Conservation (phyloP, 1,140 invertebrate genomes). For the Campoletis sonorensis region DNA sequence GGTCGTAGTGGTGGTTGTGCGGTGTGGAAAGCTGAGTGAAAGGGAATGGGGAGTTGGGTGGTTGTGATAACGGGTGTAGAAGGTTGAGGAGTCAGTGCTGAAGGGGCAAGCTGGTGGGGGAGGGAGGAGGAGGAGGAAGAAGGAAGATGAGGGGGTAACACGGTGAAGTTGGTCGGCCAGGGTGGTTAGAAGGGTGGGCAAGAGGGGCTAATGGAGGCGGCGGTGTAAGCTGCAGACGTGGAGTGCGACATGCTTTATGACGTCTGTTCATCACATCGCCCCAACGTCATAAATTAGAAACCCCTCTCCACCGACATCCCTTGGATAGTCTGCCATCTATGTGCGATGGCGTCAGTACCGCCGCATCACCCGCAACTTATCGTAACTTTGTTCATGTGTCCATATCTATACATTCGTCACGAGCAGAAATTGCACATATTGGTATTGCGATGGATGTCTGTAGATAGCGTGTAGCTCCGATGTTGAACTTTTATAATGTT, state of each 20-base stretch:
- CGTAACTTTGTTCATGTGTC: conserved; percentile 38
- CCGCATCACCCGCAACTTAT: conserved; percentile 50
- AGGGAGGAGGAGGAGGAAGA: conserved; percentile 22
- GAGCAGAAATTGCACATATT: not conserved
- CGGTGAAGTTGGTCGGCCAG: conserved; percentile 36
- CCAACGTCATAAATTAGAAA: conserved; percentile 77
- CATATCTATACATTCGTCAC: conserved; percentile 10
- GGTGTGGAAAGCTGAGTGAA: conserved; percentile 37
- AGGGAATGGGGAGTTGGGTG: conserved; percentile 32
- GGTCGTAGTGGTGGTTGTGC: conserved; percentile 6
- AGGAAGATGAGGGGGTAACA: conserved; percentile 24
- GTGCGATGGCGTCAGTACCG: conserved; percentile 48
- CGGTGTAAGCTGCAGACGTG: conserved; percentile 70
- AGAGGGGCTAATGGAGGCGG: conserved; percentile 58
- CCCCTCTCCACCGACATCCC: conserved; percentile 60
- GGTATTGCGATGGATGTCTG: not conserved
- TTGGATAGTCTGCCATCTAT: conserved; percentile 65
- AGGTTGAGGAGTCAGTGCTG: conserved; percentile 42
- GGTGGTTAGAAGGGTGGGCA: conserved; percentile 44
- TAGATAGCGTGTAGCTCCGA: too few relatives aligned
- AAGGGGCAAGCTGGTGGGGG: conserved; percentile 6
- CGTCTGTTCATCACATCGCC: conserved; percentile 77
- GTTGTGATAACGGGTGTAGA: conserved; percentile 37
- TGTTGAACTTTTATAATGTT: too few relatives aligned
- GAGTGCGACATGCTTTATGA: conserved; percentile 76